Evolutionary conservation across 1,140 invertebrate species (phyloP).

Genomic region (Diuraphis noxia): DNA sequence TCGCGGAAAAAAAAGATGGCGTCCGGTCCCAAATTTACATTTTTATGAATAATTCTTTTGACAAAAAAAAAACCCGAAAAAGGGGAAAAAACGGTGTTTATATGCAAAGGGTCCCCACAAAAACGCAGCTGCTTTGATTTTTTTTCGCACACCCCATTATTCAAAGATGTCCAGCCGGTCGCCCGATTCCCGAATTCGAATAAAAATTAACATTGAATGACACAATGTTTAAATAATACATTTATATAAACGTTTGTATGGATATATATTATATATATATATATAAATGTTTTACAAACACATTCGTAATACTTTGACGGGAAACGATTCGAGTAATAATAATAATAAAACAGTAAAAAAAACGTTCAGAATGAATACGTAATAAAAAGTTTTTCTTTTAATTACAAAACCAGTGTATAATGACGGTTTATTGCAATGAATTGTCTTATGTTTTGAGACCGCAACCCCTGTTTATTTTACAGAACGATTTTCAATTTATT

Average conservation of each 20-base stretch:
- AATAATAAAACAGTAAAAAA: neutral
- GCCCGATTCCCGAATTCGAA: slow-evolving; percentile 43
- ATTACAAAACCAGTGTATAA: neutral
- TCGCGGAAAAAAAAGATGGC: slow-evolving; percentile 52
- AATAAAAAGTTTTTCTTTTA: neutral
- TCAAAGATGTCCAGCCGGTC: slow-evolving; percentile 53
- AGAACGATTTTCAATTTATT: neutral
- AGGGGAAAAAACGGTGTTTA: slow-evolving; percentile 39
- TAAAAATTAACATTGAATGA: slow-evolving; percentile 48
- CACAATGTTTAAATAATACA: slow-evolving; percentile 32
- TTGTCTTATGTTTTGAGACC: neutral
- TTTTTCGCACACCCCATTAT: slow-evolving; percentile 48
- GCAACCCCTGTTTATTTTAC: neutral
- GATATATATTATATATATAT: neutral
- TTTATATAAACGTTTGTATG: neutral
- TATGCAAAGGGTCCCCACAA: slow-evolving; percentile 53
- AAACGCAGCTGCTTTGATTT: slow-evolving; percentile 54
- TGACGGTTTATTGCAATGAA: neutral
- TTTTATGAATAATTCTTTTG: slow-evolving; percentile 52
- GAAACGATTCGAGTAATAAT: neutral
- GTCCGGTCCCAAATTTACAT: slow-evolving; percentile 51
- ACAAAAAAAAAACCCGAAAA: slow-evolving; percentile 21
- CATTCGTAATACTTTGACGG: neutral
- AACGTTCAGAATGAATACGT: neutral
- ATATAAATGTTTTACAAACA: neutral